Evolutionary conservation across 2,113 vertebrate genomes (phyloP).

Genomic region (Chionodraco myersi): DNA sequence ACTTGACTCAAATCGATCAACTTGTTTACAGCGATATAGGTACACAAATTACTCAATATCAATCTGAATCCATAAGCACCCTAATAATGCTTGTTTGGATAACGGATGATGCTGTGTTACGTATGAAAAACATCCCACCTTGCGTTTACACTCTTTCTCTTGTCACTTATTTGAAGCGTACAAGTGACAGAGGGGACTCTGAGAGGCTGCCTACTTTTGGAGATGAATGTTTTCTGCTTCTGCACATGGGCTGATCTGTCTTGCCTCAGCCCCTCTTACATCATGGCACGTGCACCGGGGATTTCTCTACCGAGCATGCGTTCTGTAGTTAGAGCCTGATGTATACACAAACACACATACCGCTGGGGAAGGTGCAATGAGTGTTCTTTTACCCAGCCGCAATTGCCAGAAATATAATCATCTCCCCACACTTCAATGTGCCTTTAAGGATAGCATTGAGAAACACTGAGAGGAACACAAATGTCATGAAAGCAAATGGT

Average conservation of each 20-base stretch:
- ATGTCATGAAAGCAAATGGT: conserved; percentile 22
- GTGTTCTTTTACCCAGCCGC: conserved; percentile 20
- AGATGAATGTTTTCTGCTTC: conserved; percentile 57
- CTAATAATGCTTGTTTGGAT: not conserved
- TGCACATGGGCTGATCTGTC: conserved; percentile 63
- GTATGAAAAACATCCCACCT: conserved; percentile 17
- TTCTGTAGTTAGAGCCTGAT: conserved; percentile 64
- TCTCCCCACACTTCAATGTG: conserved; percentile 62
- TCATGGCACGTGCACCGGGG: conserved; percentile 60
- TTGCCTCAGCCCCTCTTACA: conserved; percentile 67
- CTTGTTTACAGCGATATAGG: not conserved
- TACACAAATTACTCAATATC: not conserved
- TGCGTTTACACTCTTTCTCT: not conserved
- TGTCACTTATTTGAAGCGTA: conserved; percentile 15
- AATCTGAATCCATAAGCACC: not conserved
- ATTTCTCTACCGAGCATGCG: conserved; percentile 56
- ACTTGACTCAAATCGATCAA: not conserved
- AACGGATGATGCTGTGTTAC: not conserved
- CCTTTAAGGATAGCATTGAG: conserved; percentile 50
- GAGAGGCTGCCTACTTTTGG: conserved; percentile 20
- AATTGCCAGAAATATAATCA: conserved; percentile 64
- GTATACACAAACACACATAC: conserved; percentile 56
- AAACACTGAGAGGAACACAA: not conserved
- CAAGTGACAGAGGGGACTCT: conserved; percentile 30
- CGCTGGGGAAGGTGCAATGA: conserved; percentile 45